These are phyloP conservation scores for Mantis religiosa DNA, from an alignment of 2,888 invertebrate genomes.

Conservation along the genomic window DNA sequence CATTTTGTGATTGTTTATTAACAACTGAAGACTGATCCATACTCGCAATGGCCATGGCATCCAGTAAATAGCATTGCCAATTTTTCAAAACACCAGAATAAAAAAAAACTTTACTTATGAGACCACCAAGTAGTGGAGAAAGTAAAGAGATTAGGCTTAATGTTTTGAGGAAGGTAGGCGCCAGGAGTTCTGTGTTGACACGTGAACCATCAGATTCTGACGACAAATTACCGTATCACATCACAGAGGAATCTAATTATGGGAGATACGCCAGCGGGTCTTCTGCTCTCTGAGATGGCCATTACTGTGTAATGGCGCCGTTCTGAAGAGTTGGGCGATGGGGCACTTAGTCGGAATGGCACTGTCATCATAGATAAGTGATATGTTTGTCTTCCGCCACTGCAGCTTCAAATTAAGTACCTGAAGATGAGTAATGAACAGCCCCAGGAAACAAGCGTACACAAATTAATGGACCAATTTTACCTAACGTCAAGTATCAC, in stretches of 20 bases:
- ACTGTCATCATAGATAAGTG: not conserved
- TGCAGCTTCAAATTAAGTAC: not conserved
- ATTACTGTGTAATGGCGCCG: not conserved
- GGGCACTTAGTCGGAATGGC: not conserved
- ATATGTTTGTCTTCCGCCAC: not conserved
- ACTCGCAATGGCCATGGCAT: too few species aligned
- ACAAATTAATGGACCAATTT: not conserved
- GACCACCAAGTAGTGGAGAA: too few species aligned
- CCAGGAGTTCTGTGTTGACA: not conserved
- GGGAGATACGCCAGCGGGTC: not conserved
- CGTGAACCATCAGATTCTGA: not conserved
- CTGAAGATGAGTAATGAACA: not conserved
- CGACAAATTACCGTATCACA: not conserved
- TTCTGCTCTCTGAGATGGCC: not conserved
- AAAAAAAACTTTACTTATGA: too few species aligned
- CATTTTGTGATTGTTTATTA: too few species aligned
- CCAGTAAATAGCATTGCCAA: too few species aligned
- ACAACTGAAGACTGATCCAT: too few species aligned
- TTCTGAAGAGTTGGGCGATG: not conserved
- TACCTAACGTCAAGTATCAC: too few species aligned
- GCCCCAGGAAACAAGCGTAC: not conserved
- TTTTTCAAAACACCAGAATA: too few species aligned
- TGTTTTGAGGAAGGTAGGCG: not conserved
- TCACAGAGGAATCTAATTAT: not conserved
- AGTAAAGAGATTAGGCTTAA: too few species aligned